Evolutionary conservation across 2,113 vertebrate genomes (phyloP).

Genomic region (Agelaius phoeniceus): DNA sequence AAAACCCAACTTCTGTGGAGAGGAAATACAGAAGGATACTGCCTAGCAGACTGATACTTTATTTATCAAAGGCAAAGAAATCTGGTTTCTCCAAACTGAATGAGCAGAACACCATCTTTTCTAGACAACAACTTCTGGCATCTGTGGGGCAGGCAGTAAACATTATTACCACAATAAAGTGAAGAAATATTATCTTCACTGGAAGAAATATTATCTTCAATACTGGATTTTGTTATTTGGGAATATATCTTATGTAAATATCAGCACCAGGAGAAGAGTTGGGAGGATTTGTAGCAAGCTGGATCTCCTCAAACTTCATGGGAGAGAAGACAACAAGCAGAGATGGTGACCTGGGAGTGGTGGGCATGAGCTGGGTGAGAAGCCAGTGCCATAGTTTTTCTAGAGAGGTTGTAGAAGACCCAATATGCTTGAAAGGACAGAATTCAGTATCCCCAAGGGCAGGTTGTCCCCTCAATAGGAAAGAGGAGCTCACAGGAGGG

Average conservation of each 20-base stretch:
- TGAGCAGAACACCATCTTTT: neutral
- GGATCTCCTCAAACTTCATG: neutral
- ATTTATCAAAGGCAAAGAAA: neutral
- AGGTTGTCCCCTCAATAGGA: fast-evolving
- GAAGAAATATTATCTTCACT: neutral
- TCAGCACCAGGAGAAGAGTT: neutral
- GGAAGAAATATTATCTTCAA: neutral
- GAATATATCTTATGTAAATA: neutral
- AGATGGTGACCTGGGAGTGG: neutral
- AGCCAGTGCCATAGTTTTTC: neutral
- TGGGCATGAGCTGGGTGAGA: neutral
- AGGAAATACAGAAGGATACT: neutral
- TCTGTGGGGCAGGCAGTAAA: neutral
- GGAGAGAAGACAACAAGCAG: neutral
- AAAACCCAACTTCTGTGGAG: neutral
- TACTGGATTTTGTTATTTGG: neutral
- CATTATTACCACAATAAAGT: neutral
- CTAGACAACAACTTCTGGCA: neutral
- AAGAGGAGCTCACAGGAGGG: neutral
- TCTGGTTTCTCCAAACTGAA: neutral
- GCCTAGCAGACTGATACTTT: neutral
- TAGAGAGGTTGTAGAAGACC: neutral
- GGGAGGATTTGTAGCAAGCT: neutral
- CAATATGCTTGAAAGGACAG: neutral
- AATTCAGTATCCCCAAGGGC: neutral